A percentile compares a stretch with the other conserved stretches of the same genome.
Evolutionary conservation across 1,140 invertebrate genomes (phyloP).

Genomic region (Drosophila pectinifera): DNA sequence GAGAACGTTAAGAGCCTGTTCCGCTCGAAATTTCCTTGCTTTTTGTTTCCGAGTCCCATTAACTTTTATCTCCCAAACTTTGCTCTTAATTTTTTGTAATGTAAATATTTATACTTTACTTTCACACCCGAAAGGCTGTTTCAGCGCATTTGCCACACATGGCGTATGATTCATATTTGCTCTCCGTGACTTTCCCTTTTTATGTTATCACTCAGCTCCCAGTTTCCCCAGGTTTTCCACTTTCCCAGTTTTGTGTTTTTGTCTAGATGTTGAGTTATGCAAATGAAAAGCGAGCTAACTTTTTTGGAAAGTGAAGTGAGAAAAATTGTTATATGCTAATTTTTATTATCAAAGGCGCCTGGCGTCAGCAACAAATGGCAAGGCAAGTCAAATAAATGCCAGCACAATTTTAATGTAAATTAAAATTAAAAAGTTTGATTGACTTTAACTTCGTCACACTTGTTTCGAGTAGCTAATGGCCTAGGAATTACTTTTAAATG

Average conservation of each 20-base stretch:
- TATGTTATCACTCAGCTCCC: conserved; percentile 45
- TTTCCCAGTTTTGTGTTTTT: conserved; percentile 10
- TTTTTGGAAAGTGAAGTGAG: conserved; percentile 37
- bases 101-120: conserved; percentile 35
- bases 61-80: conserved; percentile 28
- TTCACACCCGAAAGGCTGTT: conserved; percentile 24
- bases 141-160: conserved; percentile 62
- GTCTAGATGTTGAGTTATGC: conserved; percentile 68
- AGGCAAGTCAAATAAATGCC: conserved; percentile 30
- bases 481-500: neutral
- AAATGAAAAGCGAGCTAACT: conserved; percentile 50
- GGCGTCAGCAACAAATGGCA: conserved; percentile 42
- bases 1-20: neutral
- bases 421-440: conserved; percentile 76
- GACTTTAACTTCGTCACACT: conserved; percentile 29
- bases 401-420: conserved; percentile 74
- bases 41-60: conserved; percentile 3
- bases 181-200: conserved; percentile 68
- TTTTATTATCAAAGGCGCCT: conserved; percentile 29
- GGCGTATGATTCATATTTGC: conserved; percentile 80
- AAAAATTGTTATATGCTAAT: conserved; percentile 49
- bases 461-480: neutral
- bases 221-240: neutral
- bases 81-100: conserved; percentile 18
- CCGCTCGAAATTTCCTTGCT: too few species aligned